Evolutionary conservation across 1,140 invertebrate species (phyloP), one percentile per base, ranked within the genome.

Genomic region (Paralvinella palmiformis): DNA sequence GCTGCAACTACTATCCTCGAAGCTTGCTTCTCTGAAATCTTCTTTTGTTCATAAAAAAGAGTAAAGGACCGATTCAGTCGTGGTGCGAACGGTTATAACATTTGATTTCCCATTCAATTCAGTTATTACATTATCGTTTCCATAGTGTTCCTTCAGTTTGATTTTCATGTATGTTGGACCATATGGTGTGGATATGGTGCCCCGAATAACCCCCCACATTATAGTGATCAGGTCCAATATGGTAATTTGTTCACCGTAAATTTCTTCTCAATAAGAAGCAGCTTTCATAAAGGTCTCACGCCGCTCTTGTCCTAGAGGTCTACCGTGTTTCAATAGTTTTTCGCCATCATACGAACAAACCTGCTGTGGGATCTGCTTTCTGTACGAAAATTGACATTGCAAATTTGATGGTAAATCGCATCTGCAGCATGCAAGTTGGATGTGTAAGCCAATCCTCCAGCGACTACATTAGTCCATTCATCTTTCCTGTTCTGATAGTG

Each of bases 81-180:
- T 62, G 27, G 17, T 44, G 53, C 45, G 50, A n/a, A 62, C 33
- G 22, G 62, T 64, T 10, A 68, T 65, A 58, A 69, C 48, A 69
- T 59, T 61, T 20, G 35, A 13, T 58, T 68, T 68, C 7, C 52
- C 59, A 61, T 59, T 59, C n/a, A 66, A 29, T 36, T 33, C 48
- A 35, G 63, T 41, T 5, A 68, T 65, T 1, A 68, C 32, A 36
- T 59, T 57, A n/a, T 37, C 41, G 7, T 61, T 22, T 27, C 63
- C 61, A 66, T 62, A 70, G 32, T 65, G 48, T 37, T 66, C 63
- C 22, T 63, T 27, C 4, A 68, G 17, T 31, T 60, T 66, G 15
- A 63, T 66, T 35, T 70, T 70, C 66, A 69, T 68, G 50, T 69
- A 63, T 31, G 20, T 35, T 13, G 33, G 20, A 35, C 10, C 10